Evolutionary conservation across 2,888 invertebrate species (phyloP).

Genomic region (Pycnomerus fuliginosus): DNA sequence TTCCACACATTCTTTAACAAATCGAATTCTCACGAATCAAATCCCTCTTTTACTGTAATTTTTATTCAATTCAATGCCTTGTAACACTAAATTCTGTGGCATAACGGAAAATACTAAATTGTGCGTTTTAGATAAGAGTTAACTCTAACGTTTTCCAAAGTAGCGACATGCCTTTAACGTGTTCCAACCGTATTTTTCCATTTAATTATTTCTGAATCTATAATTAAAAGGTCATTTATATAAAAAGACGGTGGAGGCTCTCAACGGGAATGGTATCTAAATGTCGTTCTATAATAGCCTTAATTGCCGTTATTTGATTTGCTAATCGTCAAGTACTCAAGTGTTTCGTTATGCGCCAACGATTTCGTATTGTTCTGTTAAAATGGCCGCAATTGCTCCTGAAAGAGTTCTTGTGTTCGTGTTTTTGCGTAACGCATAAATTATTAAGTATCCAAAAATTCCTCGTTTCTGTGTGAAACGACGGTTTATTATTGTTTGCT

Average conservation of each 20-base stretch:
- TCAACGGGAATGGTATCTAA: slow-evolving; percentile 28
- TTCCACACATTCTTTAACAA: too few relatives aligned
- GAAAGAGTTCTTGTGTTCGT: slow-evolving; percentile 15
- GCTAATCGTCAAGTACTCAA: slow-evolving; percentile 39
- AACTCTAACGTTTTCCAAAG: too few relatives aligned
- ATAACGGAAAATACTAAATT: too few relatives aligned
- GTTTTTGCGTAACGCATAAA: slow-evolving; percentile 15
- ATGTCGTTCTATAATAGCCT: slow-evolving; percentile 35
- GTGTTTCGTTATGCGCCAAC: slow-evolving; percentile 36
- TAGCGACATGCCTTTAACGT: too few relatives aligned
- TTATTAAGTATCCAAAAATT: slow-evolving; percentile 10
- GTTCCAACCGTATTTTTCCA: too few relatives aligned
- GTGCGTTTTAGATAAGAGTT: too few relatives aligned
- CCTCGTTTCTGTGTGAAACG: neutral
- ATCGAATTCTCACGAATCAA: too few relatives aligned
- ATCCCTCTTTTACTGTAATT: too few relatives aligned
- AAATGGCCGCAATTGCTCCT: slow-evolving; percentile 30
- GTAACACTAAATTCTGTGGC: too few relatives aligned
- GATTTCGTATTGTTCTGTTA: slow-evolving; percentile 26
- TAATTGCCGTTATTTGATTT: slow-evolving; percentile 41
- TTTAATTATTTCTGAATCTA: slow-evolving; percentile 17
- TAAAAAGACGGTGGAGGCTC: too few relatives aligned
- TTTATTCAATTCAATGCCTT: too few relatives aligned
- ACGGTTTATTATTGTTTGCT: slow-evolving; percentile 9
- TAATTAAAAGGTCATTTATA: slow-evolving; percentile 13